phyloP scores from a whole-genome alignment of 2,797 vertebrate genomes.

The Choloepus didactylus region DNA sequence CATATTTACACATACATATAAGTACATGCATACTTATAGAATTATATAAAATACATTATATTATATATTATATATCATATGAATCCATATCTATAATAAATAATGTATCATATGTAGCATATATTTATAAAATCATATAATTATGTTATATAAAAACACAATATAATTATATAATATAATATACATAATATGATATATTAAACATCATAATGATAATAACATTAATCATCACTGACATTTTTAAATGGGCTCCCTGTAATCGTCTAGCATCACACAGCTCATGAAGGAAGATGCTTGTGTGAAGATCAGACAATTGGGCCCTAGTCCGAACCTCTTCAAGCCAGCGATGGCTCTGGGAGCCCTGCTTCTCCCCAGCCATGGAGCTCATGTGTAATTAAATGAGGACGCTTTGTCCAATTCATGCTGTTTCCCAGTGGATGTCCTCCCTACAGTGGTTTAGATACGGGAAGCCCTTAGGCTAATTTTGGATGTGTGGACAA shows the following conservation, averaged over 20 bases:
- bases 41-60: too few relatives aligned
- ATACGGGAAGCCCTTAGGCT: neutral
- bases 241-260: neutral
- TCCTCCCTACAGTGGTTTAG: rapidly evolving
- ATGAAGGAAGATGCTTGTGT: too few relatives aligned
- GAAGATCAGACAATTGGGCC: neutral
- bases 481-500: rapidly evolving
- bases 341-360: rapidly evolving
- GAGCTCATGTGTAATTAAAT: rapidly evolving
- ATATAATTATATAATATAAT: too few relatives aligned
- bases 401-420: neutral
- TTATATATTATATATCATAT: neutral
- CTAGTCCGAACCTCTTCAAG: rapidly evolving
- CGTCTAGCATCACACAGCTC: rapidly evolving
- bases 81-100: neutral
- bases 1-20: neutral
- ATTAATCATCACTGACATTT: rapidly evolving
- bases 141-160: neutral
- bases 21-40: too few relatives aligned
- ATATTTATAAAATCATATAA: neutral
- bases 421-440: neutral
- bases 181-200: too few relatives aligned
- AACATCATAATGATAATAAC: neutral
- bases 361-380: rapidly evolving
- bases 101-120: neutral